Evolutionary conservation across 2,113 vertebrate genomes (phyloP).

Genomic region (Typhlomys cinereus): DNA sequence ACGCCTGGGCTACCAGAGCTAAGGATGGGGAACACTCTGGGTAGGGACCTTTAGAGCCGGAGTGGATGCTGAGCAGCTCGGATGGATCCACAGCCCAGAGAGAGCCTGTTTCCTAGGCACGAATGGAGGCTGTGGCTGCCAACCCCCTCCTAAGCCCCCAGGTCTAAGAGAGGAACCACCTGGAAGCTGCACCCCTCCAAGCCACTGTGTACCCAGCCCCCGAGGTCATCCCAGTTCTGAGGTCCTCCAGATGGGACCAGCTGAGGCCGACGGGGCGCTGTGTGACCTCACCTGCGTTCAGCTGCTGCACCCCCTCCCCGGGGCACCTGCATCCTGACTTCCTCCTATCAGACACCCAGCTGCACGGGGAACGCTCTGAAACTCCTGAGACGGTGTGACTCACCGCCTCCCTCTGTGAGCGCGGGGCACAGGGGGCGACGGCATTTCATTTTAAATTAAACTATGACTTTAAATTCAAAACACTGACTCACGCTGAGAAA

Average conservation of each 20-base stretch:
- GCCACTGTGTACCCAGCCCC: too few species aligned
- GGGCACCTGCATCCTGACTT: background rate
- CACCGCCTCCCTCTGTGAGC: rapidly evolving
- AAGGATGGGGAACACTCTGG: background rate
- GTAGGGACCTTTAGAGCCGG: background rate
- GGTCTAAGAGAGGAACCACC: background rate
- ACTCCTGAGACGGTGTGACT: background rate
- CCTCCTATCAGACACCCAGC: background rate
- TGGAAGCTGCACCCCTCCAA: background rate
- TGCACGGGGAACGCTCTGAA: background rate
- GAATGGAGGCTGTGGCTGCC: too few species aligned
- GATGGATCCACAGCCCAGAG: rapidly evolving
- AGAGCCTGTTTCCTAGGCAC: background rate
- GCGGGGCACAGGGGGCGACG: rapidly evolving
- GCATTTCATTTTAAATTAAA: constrained; percentile 26
- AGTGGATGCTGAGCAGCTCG: rapidly evolving
- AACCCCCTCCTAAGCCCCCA: background rate
- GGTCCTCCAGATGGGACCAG: background rate
- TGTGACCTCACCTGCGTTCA: background rate
- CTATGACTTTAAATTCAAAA: constrained; percentile 6
- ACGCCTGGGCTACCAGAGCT: background rate
- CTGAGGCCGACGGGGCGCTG: rapidly evolving
- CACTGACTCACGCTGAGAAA: background rate
- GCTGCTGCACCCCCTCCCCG: background rate
- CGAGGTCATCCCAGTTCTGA: background rate